Conservation (phyloP, 1,140 invertebrate genomes). For the Eueides isabella region DNA sequence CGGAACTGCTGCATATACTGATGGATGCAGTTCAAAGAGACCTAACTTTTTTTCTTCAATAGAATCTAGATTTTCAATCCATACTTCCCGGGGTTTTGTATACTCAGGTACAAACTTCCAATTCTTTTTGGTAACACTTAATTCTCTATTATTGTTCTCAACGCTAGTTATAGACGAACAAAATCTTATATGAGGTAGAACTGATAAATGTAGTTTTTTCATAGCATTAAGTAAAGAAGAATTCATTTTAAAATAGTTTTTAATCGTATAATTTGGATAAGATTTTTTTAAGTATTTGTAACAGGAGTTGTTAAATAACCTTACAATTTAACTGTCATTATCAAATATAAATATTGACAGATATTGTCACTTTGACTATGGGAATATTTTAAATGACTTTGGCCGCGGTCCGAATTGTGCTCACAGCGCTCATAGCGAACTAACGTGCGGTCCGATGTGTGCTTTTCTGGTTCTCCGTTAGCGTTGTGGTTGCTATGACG, state of each 20-base stretch:
- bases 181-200: slow-evolving; percentile 54
- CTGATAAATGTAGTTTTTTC: slow-evolving; percentile 60
- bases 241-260: slow-evolving; percentile 49
- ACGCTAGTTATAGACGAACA: slow-evolving; percentile 46
- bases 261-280: neutral
- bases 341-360: neutral
- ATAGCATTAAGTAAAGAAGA: slow-evolving; percentile 65
- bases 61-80: slow-evolving; percentile 95
- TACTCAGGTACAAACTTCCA: slow-evolving; percentile 80
- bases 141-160: slow-evolving; percentile 40
- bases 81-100: slow-evolving; percentile 89
- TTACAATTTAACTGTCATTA: neutral
- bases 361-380: neutral
- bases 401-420: no score
- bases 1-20: slow-evolving; percentile 91
- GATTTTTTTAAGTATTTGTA: neutral
- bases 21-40: slow-evolving; percentile 93
- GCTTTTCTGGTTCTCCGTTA: no score
- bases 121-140: slow-evolving; percentile 70
- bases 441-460: no score
- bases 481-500: no score
- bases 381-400: no score
- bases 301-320: neutral
- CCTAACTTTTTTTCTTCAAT: slow-evolving; percentile 91
- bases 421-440: no score